Evolutionary conservation across 2,888 invertebrate genomes (phyloP).

Genomic region (Carabus problematicus): DNA sequence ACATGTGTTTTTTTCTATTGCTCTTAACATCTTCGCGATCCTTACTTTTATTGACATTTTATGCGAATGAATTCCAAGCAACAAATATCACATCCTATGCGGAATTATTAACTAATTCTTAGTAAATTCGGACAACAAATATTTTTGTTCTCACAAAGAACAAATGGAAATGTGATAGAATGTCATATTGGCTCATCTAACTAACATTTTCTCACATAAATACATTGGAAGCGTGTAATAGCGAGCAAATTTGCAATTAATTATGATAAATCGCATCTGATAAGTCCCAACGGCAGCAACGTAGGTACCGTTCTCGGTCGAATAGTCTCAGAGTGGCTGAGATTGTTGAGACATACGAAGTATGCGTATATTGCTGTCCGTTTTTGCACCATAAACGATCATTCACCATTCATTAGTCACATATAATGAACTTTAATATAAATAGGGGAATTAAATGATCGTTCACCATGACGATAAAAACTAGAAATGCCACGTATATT

Average conservation of each 20-base stretch:
- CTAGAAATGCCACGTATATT: conserved; percentile 17
- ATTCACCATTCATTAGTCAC: conserved; percentile 26
- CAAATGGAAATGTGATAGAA: too few relatives aligned
- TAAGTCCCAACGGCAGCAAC: conserved; percentile 5
- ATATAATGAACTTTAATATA: conserved; percentile 24
- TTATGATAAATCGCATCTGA: conserved; percentile 10
- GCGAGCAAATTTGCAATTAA: conserved; percentile 19
- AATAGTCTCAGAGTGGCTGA: too few relatives aligned
- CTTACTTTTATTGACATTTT: too few relatives aligned
- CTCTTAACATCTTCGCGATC: too few relatives aligned
- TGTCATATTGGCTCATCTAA: not conserved
- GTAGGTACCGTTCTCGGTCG: conserved; percentile 4
- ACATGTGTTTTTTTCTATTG: too few relatives aligned
- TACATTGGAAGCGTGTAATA: conserved; percentile 8
- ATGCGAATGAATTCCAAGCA: too few relatives aligned
- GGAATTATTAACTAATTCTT: too few relatives aligned
- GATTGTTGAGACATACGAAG: not conserved
- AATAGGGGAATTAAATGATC: conserved; percentile 24
- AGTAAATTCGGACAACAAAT: too few relatives aligned
- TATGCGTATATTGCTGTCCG: not conserved
- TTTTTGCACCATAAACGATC: conserved; percentile 14
- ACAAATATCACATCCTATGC: too few relatives aligned
- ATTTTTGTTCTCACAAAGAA: too few relatives aligned
- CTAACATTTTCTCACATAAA: conserved; percentile 11
- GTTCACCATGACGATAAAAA: conserved; percentile 8